Percentiles rank a stretch among this genome's conserved stretches.
Conservation (phyloP, 2,797 vertebrate genomes). For the Acipenser ruthenus region DNA sequence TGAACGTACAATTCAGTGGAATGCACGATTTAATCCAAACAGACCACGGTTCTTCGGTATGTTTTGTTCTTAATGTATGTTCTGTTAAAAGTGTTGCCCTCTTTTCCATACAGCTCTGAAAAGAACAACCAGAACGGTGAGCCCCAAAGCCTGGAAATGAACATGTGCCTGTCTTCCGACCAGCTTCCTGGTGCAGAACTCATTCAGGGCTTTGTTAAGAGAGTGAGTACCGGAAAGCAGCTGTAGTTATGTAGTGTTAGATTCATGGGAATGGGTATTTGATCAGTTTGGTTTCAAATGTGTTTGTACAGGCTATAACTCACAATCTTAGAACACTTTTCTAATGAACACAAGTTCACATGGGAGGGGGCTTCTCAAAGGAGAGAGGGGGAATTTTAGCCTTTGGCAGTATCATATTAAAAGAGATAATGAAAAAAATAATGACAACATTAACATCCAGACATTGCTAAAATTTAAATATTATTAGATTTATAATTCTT, state of each 20-base stretch:
- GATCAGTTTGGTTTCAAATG: too few species aligned
- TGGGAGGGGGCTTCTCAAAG: too few species aligned
- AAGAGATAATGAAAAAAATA: conserved; percentile 37
- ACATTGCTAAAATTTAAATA: conserved; percentile 43
- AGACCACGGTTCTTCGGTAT: too few species aligned
- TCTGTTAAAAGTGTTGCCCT: not conserved
- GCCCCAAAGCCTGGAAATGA: conserved; percentile 71
- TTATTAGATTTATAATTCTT: conserved; percentile 40
- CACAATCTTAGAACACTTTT: too few species aligned
- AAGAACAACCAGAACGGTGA: conserved; percentile 58
- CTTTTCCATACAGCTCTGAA: conserved; percentile 57
- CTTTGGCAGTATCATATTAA: conserved; percentile 27
- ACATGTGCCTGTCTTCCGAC: conserved; percentile 71
- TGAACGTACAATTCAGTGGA: too few species aligned
- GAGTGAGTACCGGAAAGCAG: conserved; percentile 55
- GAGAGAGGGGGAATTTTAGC: conserved; percentile 8
- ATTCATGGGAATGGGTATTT: conserved; percentile 24
- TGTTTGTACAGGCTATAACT: too few species aligned
- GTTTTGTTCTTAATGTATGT: not conserved
- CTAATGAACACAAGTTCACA: too few species aligned
- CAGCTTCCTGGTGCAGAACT: conserved; percentile 71
- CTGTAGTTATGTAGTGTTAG: conserved; percentile 10
- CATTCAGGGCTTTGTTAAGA: conserved; percentile 82
- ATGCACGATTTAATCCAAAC: too few species aligned
- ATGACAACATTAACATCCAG: conserved; percentile 45